Evolutionary conservation across 2,113 vertebrate genomes (phyloP), one percentile per base, ranked within the genome.

Genomic region (Mus musculus): DNA sequence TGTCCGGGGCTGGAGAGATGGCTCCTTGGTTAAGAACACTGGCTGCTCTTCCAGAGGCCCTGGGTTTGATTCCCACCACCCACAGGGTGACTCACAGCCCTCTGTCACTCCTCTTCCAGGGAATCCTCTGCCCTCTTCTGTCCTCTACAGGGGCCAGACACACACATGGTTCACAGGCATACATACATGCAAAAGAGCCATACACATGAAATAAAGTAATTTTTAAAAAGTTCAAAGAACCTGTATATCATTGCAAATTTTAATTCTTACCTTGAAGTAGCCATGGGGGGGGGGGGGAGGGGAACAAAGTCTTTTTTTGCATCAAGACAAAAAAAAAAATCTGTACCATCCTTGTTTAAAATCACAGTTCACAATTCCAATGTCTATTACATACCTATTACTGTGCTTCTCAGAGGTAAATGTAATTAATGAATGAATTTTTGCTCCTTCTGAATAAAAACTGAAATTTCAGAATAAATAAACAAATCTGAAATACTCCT

Each of bases 361-460:
- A 69, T 59, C 12, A 46, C 1, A 77, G 46, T 28, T 80, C 46
- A 56, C 88, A 86, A 93, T 65, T 42, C 80, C 61, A 80, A 81
- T 3, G 3, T 69, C n/a, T 71, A 19, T 54, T 63, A 91, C 36
- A 22, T 36, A 84, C 1, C 46, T 85, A 91, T 88, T 93, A 92
- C 36, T n/a, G 36, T 69, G 61, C 59, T 78, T 88, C 26, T 24
- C 13, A 77, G 39, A 67, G 89, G 61, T 82, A 93, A 52, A 69
- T 30, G 30, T 17, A 88, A 82, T 94, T 61, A 36, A 77, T 63
- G 54, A 36, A 42, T 88, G 67, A 36, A 78, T 73, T 63, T 39
- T 94, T 92, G 39, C 26, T 95, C 67, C 20, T 94, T 96, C 67
- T 46, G 59, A 95, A 42, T 73, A 90, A 88, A 90, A 59, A 82